Evolutionary conservation across 35 echinoderm and acorn worm species (phyloP), one percentile per base, ranked within the genome.

Genomic region (Ophioderma brevispina): DNA sequence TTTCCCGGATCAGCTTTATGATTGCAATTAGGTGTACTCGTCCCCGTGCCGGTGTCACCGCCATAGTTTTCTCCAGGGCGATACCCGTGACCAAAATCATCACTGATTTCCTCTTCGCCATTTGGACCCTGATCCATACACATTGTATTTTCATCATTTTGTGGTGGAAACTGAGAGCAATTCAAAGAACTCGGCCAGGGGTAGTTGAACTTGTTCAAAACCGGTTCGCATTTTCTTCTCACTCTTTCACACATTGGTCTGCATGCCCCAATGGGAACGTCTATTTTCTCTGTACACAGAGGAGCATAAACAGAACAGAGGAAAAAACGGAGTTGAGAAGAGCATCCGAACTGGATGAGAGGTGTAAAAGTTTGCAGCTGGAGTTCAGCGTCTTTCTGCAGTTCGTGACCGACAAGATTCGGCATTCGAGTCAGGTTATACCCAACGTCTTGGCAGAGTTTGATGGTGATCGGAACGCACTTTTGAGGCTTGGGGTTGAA

Each of bases 401-500:
- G 75, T 85, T 99, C 97, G 52, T 99, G 93, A 0, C 94, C 97
- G 14, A 95, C 93, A 31, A 99, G 84, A 52, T 99, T 99, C 1
- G 97, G 97, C 97, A 99, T 99, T 13, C 91, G 91, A 8, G 97
- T 99, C 42, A 92, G 76, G 52, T 99, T 99, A 81, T 99, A 99
- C 1, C 97, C 97, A 15, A 99, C 81, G 38, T 92, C 94, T 25
- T 93, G 80, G 36, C 97, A 99, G 0, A 91, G 40, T 49, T 93
- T 90, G 11, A 99, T 94, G 17, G 87, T 93, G 52, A 99, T 99
- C 28, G 97, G 90, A 31, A 89, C 85, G 77, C 97, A 99, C 64
- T 93, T 82, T 6, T 82, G 83, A 25, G 96, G 92, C 78, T 98
- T 86, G 0, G 91, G 96, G 37, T 98, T 84, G 77, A 96, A 96